phyloP scores from a whole-genome alignment of 1,140 invertebrate species.

The Penaeus japonicus region DNA sequence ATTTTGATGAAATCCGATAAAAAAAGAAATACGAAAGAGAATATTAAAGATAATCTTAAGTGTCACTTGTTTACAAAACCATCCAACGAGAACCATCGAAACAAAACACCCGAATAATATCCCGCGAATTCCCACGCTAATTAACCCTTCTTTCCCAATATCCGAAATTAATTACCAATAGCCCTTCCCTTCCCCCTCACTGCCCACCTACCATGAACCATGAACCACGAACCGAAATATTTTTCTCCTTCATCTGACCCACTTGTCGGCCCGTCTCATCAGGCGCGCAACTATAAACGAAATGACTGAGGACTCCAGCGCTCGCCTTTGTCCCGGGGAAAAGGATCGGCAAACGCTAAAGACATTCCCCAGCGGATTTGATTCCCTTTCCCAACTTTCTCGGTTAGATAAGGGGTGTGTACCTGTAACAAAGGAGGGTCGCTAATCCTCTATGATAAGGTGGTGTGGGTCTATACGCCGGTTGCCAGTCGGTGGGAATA shows the following conservation, averaged over 20 bases:
- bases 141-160: too few relatives aligned
- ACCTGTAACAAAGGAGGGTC: slow-evolving; percentile 49
- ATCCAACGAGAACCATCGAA: too few relatives aligned
- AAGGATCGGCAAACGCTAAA: slow-evolving; percentile 46
- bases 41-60: too few relatives aligned
- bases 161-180: too few relatives aligned
- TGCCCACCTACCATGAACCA: too few relatives aligned
- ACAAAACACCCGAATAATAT: too few relatives aligned
- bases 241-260: neutral
- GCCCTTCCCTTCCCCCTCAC: too few relatives aligned
- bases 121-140: too few relatives aligned
- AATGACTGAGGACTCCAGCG: neutral
- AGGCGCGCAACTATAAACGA: slow-evolving; percentile 8
- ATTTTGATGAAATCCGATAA: too few relatives aligned
- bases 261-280: neutral
- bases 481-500: neutral
- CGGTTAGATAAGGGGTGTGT: slow-evolving; percentile 46
- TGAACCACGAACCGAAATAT: too few relatives aligned
- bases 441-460: slow-evolving; percentile 50
- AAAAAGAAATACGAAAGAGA: too few relatives aligned
- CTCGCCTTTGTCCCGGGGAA: slow-evolving; percentile 9
- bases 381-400: slow-evolving; percentile 51
- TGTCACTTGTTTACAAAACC: too few relatives aligned
- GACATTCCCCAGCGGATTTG: slow-evolving; percentile 48
- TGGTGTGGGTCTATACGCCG: slow-evolving; percentile 19